Base-by-base conservation (phyloP, 2,113 vertebrate genomes). In the Tympanuchus pallidicinctus region DNA sequence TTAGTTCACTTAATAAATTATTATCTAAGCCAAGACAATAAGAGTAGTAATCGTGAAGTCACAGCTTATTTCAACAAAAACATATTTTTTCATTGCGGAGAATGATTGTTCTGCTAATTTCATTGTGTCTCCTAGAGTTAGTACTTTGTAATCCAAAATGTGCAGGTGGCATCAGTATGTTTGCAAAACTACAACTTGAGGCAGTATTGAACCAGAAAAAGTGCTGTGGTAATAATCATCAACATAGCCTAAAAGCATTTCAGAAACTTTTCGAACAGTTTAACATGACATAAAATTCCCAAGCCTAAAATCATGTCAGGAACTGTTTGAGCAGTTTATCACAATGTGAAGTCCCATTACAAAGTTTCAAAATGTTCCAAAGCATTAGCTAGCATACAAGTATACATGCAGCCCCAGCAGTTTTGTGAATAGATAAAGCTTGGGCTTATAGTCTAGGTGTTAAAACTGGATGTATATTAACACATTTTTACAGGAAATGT, bases 161-260 rank as follows among this genome's bases (percentile, higher is more conserved):
- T 43, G 30, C 7, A 1, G 0, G 4, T 47, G 38, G 25, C 30
- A 66, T 7, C 5, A 24, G 7, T 6, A 13, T 73, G 6, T 66
- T 73, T 80, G 48, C 7, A 38, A 82, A 93, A 73, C 24, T 13
- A 27, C 8, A 65, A 8, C 4, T 60, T 50, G 30, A 76, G 59
- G 2, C 17, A 32, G 19, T 30, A 73, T 52, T 32, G 85, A 16
- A 65, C 17, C 20, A 20, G 8, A 30, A 74, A 77, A 92, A 87
- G 6, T 2, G 25, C 36, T 3, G 1, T 3, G 2, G 3, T 30
- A 63, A 42, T 67, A 12, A 72, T 27, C 1, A 1, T 20, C 42
- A 84, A 1, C 2, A 1, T 30, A 89, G 21, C 21, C 52, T 82
- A 56, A 79, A 78, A 67, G 0, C 36, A 48, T 10, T 11, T 45